Evolutionary conservation across 2,888 invertebrate genomes (phyloP).

Genomic region (Phyto melanocephala): DNA sequence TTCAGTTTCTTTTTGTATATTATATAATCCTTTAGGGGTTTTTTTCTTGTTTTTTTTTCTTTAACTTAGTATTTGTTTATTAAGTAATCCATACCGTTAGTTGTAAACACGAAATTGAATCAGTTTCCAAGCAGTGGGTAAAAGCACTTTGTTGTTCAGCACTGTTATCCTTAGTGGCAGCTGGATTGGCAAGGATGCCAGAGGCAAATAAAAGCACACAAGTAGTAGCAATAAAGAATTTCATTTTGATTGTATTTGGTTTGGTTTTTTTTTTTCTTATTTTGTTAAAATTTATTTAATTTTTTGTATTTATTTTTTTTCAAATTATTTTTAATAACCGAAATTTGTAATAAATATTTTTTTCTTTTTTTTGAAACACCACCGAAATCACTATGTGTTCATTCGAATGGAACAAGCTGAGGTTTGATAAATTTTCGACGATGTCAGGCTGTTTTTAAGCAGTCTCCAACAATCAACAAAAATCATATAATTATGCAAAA

Average conservation of each 20-base stretch:
- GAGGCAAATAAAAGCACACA: slow-evolving; percentile 76
- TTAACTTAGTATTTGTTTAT: slow-evolving; percentile 56
- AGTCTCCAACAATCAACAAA: slow-evolving; percentile 74
- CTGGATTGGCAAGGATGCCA: slow-evolving; percentile 75
- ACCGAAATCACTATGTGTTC: slow-evolving; percentile 78
- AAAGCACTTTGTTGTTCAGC: slow-evolving; percentile 75
- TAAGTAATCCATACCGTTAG: slow-evolving; percentile 79
- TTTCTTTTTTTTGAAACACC: slow-evolving; percentile 67
- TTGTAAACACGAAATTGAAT: slow-evolving; percentile 84
- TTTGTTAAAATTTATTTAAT: too few relatives aligned
- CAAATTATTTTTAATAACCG: slow-evolving; percentile 14
- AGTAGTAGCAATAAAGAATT: slow-evolving; percentile 74
- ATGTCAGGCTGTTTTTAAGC: slow-evolving; percentile 79
- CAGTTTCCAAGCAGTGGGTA: slow-evolving; percentile 81
- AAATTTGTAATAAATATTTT: slow-evolving; percentile 16
- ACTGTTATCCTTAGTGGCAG: slow-evolving; percentile 69
- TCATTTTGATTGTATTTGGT: slow-evolving; percentile 70
- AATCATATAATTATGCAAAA: slow-evolving; percentile 73
- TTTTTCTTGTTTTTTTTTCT: slow-evolving; percentile 20
- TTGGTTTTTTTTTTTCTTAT: slow-evolving; percentile 19
- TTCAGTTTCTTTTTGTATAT: neutral
- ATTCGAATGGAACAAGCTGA: slow-evolving; percentile 79
- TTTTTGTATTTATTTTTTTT: neutral
- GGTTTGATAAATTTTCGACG: slow-evolving; percentile 79
- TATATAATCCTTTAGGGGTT: slow-evolving; percentile 41